phyloP scores from a whole-genome alignment of 23 tunicate genomes.

The Trididemnum miniatum region DNA sequence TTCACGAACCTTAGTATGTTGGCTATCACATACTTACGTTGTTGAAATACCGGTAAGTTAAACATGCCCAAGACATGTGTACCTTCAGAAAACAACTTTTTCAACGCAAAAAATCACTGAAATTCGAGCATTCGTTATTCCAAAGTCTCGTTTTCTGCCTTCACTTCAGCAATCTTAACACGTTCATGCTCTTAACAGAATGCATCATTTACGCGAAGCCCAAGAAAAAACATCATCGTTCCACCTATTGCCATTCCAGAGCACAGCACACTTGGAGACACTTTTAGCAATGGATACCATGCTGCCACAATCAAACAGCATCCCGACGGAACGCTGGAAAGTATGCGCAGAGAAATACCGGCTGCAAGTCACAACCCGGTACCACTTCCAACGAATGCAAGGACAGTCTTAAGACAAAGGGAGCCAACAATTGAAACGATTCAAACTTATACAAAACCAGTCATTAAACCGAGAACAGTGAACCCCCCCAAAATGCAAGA shows the following conservation, averaged over 20 bases:
- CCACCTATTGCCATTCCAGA: conserved; percentile 71
- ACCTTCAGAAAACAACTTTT: not conserved
- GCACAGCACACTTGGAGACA: conserved; percentile 40
- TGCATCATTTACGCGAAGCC: conserved; percentile 22
- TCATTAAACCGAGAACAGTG: not conserved
- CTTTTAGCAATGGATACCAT: conserved; percentile 39
- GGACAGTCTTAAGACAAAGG: too few relatives aligned
- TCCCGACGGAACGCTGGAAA: conserved; percentile 78
- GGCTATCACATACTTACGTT: too few relatives aligned
- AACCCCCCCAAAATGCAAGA: not conserved
- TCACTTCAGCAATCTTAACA: too few relatives aligned
- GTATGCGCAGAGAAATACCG: conserved; percentile 17
- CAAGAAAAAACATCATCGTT: conserved; percentile 49
- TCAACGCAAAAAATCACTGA: not conserved
- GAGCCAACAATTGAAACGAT: not conserved
- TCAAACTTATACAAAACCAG: not conserved
- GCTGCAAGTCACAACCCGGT: not conserved
- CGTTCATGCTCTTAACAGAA: too few relatives aligned
- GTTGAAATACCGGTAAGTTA: too few relatives aligned
- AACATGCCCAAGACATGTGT: too few relatives aligned
- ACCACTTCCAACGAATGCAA: not conserved
- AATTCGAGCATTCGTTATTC: too few relatives aligned
- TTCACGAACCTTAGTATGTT: too few relatives aligned
- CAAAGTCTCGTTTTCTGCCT: too few relatives aligned
- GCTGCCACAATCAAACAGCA: conserved; percentile 41